Percentiles rank a stretch among this genome's conserved stretches.
Evolutionary conservation across 2,888 invertebrate species (phyloP).

Genomic region (Lithosia quadra): DNA sequence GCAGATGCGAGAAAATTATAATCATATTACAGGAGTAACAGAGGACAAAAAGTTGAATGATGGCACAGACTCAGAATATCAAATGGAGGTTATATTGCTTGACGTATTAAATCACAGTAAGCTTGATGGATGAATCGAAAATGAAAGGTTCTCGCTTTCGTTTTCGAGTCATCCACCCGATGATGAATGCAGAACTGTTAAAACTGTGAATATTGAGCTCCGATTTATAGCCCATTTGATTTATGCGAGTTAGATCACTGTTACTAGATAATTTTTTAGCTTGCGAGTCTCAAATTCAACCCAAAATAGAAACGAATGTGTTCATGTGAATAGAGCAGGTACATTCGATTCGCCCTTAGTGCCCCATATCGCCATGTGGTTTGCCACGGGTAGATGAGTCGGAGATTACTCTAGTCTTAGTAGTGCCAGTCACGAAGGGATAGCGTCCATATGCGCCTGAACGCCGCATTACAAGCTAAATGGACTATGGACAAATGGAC

Average conservation of each 20-base stretch:
- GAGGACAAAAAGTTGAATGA: constrained; percentile 77
- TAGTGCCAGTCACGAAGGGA: not conserved
- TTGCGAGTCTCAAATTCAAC: not conserved
- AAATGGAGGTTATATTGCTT: constrained; percentile 61
- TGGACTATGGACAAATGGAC: not conserved
- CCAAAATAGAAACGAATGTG: not conserved
- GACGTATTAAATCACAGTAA: constrained; percentile 63
- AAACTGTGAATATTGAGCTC: constrained; percentile 6
- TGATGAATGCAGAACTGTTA: constrained; percentile 36
- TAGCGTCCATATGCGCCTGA: not conserved
- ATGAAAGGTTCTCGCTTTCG: constrained; percentile 51
- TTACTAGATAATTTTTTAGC: not conserved
- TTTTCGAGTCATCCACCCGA: constrained; percentile 33
- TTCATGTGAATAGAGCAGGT: not conserved
- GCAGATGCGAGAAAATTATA: constrained; percentile 73
- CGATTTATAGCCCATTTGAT: not conserved
- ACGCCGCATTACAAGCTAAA: not conserved
- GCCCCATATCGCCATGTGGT: too few relatives aligned
- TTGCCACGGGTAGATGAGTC: too few relatives aligned
- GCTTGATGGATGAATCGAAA: constrained; percentile 64
- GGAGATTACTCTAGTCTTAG: too few relatives aligned
- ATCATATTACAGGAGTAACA: constrained; percentile 77
- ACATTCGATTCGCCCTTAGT: not conserved
- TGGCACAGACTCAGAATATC: constrained; percentile 71
- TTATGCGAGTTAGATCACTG: not conserved